Percentiles rank a stretch among this genome's conserved stretches.
Evolutionary conservation across 2,797 vertebrate genomes (phyloP).

Genomic region (Antrozous pallidus): DNA sequence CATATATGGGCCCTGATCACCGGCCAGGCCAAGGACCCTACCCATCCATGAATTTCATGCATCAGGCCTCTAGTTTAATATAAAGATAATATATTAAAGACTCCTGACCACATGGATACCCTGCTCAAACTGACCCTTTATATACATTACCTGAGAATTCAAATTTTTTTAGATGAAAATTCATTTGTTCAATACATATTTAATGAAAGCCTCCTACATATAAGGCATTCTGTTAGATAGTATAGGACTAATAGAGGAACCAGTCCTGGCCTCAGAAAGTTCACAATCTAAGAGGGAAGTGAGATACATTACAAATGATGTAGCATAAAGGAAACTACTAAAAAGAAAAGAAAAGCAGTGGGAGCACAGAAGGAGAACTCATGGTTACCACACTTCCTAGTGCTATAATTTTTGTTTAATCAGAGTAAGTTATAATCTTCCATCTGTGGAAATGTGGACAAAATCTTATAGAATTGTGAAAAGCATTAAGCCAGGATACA

Average conservation of each 20-base stretch:
- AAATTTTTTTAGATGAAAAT: neutral
- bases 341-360: neutral
- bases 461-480: neutral
- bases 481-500: neutral
- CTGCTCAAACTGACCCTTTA: neutral
- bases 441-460: neutral
- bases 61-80: neutral
- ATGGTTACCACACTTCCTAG: neutral
- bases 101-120: neutral
- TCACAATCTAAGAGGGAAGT: neutral
- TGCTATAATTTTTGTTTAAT: neutral
- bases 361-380: neutral
- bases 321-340: neutral
- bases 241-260: neutral
- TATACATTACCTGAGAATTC: neutral
- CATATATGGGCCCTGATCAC: too few species aligned
- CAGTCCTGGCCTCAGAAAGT: neutral
- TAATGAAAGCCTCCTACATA: neutral
- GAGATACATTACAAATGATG: neutral
- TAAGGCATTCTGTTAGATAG: neutral
- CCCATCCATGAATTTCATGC: too few species aligned
- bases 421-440: neutral
- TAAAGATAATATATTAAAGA: neutral
- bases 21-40: too few species aligned
- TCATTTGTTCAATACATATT: neutral